These are phyloP conservation scores for Mormyrus lacerda DNA, from an alignment of 2,113 vertebrate species.

Conservation along the genomic window DNA sequence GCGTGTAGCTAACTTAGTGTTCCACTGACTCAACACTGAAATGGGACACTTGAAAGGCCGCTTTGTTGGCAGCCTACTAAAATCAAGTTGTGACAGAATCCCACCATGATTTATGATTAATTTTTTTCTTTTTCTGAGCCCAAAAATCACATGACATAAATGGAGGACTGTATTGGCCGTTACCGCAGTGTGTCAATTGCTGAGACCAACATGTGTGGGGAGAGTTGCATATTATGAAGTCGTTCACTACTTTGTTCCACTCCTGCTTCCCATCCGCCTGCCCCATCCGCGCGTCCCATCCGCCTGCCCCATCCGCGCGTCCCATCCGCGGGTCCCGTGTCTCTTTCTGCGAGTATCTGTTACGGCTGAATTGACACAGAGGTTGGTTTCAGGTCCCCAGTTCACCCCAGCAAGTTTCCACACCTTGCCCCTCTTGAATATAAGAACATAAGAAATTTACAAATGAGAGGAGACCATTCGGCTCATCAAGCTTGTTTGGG, in stretches of 20 bases:
- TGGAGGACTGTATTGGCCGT: not conserved
- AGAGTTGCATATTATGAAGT: not conserved
- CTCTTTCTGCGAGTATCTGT: not conserved
- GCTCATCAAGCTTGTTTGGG: too few species aligned
- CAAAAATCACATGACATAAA: not conserved
- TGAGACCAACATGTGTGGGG: not conserved
- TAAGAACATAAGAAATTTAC: too few species aligned
- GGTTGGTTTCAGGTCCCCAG: not conserved
- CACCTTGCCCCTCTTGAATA: not conserved
- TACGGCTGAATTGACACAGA: not conserved
- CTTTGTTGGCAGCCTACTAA: slow-evolving; percentile 28
- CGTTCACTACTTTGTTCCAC: not conserved
- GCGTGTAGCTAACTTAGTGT: not conserved
- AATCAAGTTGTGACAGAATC: not conserved
- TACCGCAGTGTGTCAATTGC: not conserved
- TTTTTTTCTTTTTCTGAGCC: not conserved
- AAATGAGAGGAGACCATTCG: too few species aligned
- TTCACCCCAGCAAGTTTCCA: not conserved
- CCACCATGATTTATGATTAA: not conserved
- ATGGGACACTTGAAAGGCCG: slow-evolving; percentile 49
- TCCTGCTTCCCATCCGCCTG: not conserved
- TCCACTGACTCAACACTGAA: slow-evolving; percentile 44
- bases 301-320: not conserved
- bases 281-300: too few species aligned
- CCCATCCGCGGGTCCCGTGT: not conserved